These are phyloP conservation scores for Heliocidaris erythrogramma DNA, from an alignment of 35 echinoderm and acorn worm genomes.

Conservation along the genomic window DNA sequence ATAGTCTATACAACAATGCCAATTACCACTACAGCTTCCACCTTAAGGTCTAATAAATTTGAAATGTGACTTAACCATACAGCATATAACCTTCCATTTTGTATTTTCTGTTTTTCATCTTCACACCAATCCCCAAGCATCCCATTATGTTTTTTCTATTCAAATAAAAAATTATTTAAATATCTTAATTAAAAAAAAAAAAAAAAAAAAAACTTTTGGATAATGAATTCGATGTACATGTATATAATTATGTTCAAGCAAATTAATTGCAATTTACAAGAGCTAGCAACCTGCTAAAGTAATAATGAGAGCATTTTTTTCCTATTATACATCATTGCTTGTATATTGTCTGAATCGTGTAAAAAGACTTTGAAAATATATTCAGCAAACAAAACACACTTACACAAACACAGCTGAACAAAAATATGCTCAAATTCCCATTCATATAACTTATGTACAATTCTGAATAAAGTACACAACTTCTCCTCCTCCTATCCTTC, in stretches of 20 bases:
- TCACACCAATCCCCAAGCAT: background rate
- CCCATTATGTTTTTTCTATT: background rate
- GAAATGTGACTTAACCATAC: background rate
- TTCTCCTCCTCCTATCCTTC: background rate
- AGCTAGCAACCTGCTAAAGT: background rate
- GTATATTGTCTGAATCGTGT: background rate
- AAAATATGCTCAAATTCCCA: background rate
- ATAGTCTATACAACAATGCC: background rate
- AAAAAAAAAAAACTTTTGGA: no score
- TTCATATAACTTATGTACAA: background rate
- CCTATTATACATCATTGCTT: background rate
- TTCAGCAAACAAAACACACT: background rate
- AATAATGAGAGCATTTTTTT: background rate
- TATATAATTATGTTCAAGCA: background rate
- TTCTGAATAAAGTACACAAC: background rate
- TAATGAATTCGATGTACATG: background rate
- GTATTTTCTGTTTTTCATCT: background rate
- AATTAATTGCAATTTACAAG: constrained; percentile 4
- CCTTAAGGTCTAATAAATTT: no score
- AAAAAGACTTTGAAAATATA: background rate
- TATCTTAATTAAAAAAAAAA: no score
- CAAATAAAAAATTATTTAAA: background rate
- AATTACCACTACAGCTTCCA: no score
- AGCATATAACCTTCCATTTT: background rate
- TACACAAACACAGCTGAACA: background rate